These are phyloP conservation scores for Amphiprion clarkii DNA, from an alignment of 2,797 vertebrate species.

Conservation along the genomic window DNA sequence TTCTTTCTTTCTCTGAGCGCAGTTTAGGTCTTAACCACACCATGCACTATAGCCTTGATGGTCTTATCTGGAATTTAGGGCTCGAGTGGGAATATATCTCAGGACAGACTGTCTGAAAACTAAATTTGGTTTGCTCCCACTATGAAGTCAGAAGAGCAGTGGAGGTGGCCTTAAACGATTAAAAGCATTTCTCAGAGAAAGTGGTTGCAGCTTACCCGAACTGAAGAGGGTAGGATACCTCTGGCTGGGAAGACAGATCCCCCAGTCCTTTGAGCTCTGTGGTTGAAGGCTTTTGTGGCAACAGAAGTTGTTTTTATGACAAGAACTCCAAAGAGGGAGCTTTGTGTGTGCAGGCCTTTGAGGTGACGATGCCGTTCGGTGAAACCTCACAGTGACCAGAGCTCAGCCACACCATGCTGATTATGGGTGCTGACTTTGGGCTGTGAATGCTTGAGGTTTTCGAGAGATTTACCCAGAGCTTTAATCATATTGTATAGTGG, in stretches of 20 bases:
- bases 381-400: slow-evolving; percentile 60
- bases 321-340: slow-evolving; percentile 48
- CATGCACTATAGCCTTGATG: slow-evolving; percentile 31
- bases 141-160: slow-evolving; percentile 54
- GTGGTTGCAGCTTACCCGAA: slow-evolving; percentile 44
- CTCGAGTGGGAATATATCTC: slow-evolving; percentile 48
- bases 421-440: slow-evolving; percentile 55
- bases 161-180: slow-evolving; percentile 48
- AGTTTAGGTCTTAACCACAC: slow-evolving; percentile 51
- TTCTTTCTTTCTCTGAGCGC: slow-evolving; percentile 41
- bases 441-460: slow-evolving; percentile 53
- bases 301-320: slow-evolving; percentile 54
- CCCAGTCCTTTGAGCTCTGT: slow-evolving; percentile 33
- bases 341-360: slow-evolving; percentile 54
- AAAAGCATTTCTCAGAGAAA: slow-evolving; percentile 63
- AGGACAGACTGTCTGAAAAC: slow-evolving; percentile 55
- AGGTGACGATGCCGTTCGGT: slow-evolving; percentile 44
- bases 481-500: slow-evolving; percentile 23
- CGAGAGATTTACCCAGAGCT: slow-evolving; percentile 6
- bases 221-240: slow-evolving; percentile 34
- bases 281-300: slow-evolving; percentile 45
- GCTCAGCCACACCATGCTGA: slow-evolving; percentile 45
- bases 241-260: slow-evolving; percentile 41
- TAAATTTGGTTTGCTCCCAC: slow-evolving; percentile 58
- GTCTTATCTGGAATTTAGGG: slow-evolving; percentile 54